Evolutionary conservation across 2,113 vertebrate genomes (phyloP).

Genomic region (Hippoglossus stenolepis): DNA sequence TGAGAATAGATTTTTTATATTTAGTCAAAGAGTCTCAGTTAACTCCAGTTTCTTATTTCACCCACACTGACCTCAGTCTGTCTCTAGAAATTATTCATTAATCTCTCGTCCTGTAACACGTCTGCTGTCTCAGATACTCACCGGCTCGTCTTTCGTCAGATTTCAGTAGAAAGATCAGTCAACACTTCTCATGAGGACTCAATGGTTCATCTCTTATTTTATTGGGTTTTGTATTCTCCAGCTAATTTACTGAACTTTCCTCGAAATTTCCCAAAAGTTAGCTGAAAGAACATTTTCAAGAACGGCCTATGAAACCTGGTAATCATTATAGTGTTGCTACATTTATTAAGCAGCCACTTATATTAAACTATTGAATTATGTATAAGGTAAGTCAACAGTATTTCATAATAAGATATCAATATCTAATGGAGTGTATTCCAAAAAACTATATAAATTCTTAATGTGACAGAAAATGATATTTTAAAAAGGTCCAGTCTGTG

Average conservation of each 20-base stretch:
- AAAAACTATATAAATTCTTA: no score
- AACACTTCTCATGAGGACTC: no score
- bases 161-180: no score
- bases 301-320: not conserved
- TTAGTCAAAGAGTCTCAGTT: slow-evolving; percentile 5
- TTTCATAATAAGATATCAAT: no score
- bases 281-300: not conserved
- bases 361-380: no score
- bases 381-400: no score
- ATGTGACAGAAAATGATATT: no score
- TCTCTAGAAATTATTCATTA: slow-evolving; percentile 67
- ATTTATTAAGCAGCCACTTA: no score
- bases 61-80: slow-evolving; percentile 53
- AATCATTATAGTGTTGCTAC: not conserved
- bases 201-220: not conserved
- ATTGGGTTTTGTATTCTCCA: not conserved
- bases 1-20: not conserved
- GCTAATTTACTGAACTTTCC: not conserved
- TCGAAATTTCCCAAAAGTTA: not conserved
- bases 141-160: not conserved
- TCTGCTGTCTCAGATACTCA: slow-evolving; percentile 45
- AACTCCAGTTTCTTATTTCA: slow-evolving; percentile 46
- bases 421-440: no score
- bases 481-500: no score
- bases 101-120: slow-evolving; percentile 52